Conservation (phyloP, 1,140 invertebrate genomes). For the Drosophila aff. region DNA sequence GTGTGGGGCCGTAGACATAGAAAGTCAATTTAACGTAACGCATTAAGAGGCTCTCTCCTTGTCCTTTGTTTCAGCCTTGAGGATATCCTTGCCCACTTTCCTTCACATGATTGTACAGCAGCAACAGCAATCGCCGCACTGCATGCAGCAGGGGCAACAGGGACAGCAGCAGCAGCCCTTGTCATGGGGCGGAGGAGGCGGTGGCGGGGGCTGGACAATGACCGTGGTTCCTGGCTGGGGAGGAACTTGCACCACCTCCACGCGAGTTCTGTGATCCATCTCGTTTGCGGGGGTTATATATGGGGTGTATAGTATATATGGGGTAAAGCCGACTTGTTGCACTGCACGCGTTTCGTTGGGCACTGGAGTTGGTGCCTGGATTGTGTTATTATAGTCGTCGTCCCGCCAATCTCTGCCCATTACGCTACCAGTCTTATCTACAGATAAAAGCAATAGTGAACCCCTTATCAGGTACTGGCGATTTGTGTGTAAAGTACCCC, state of each 20-base stretch:
- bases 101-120: slow-evolving; percentile 74
- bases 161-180: slow-evolving; percentile 66
- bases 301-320: not conserved
- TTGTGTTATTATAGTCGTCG: slow-evolving; percentile 32
- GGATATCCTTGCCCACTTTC: not conserved
- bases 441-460: slow-evolving; percentile 27
- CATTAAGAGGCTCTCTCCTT: slow-evolving; percentile 57
- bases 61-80: slow-evolving; percentile 35
- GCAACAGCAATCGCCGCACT: slow-evolving; percentile 69
- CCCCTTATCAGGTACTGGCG: slow-evolving; percentile 21
- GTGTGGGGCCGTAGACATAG: slow-evolving; percentile 56
- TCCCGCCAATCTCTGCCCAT: slow-evolving; percentile 40
- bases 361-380: slow-evolving; percentile 20
- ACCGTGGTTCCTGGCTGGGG: slow-evolving; percentile 58
- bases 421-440: slow-evolving; percentile 36
- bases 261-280: slow-evolving; percentile 69
- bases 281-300: not conserved
- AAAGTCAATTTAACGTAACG: slow-evolving; percentile 80
- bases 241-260: slow-evolving; percentile 67
- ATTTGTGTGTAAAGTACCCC: slow-evolving; percentile 33
- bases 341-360: slow-evolving; percentile 27
- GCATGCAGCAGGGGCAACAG: slow-evolving; percentile 65
- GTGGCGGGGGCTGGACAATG: slow-evolving; percentile 53
- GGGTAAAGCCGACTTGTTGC: slow-evolving; percentile 23
- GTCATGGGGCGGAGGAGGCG: slow-evolving; percentile 59